These are phyloP conservation scores for Pheucticus melanocephalus DNA, from an alignment of 2,113 vertebrate species.

Conservation along the genomic window DNA sequence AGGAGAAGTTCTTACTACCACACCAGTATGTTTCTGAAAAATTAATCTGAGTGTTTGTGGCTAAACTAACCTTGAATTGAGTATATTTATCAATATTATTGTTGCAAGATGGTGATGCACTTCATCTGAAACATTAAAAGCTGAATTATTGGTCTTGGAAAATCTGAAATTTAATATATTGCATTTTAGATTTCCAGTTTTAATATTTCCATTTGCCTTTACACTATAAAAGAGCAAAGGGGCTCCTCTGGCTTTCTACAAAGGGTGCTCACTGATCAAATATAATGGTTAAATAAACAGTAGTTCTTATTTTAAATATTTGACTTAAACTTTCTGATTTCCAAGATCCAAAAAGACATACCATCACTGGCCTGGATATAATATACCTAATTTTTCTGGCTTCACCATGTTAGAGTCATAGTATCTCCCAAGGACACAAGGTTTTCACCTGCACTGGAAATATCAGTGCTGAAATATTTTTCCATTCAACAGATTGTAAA, in stretches of 20 bases:
- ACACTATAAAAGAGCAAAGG: not conserved
- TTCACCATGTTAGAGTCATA: not conserved
- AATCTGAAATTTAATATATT: not conserved
- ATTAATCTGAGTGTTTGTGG: not conserved
- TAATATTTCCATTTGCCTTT: not conserved
- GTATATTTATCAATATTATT: not conserved
- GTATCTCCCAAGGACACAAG: not conserved
- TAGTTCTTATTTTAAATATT: not conserved
- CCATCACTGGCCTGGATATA: not conserved
- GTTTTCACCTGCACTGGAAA: not conserved
- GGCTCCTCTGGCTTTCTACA: not conserved
- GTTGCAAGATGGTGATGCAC: not conserved
- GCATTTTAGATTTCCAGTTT: not conserved
- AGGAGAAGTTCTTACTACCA: not conserved
- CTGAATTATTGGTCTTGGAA: not conserved
- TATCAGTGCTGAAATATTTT: not conserved
- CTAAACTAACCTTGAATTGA: not conserved
- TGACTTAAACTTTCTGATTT: not conserved
- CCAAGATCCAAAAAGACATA: not conserved
- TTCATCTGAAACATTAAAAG: not conserved
- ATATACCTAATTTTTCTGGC: not conserved
- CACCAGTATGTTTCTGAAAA: not conserved
- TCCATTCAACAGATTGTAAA: not conserved
- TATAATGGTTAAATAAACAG: not conserved
- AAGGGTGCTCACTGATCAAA: not conserved